phyloP scores from a whole-genome alignment of 2,888 invertebrate species.

The Syrista parreyssii region DNA sequence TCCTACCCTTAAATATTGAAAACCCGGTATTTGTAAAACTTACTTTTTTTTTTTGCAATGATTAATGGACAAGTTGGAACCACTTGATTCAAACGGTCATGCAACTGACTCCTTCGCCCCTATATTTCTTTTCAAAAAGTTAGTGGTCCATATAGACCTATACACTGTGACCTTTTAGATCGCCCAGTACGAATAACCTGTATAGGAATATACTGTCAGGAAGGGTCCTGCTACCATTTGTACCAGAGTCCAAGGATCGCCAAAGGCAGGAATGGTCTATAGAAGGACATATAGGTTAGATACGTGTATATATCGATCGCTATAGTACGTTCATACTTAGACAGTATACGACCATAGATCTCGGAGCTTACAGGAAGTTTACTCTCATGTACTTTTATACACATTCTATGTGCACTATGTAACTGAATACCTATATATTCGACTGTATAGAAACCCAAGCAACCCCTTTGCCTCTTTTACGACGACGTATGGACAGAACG shows the following conservation, averaged over 20 bases:
- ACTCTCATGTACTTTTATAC: conserved; percentile 5
- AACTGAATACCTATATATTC: background rate
- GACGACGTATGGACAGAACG: conserved; percentile 15
- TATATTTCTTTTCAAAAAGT: background rate
- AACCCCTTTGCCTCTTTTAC: conserved; percentile 7
- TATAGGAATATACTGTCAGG: background rate
- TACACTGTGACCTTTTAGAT: background rate
- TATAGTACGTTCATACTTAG: background rate
- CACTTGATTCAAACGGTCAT: no score
- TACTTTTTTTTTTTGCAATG: no score
- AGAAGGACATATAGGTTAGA: conserved; percentile 2
- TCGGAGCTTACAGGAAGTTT: conserved; percentile 19
- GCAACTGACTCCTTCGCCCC: no score
- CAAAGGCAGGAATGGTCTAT: conserved; percentile 19
- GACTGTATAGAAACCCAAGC: background rate
- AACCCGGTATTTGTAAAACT: no score
- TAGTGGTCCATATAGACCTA: background rate
- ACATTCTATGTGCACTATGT: background rate
- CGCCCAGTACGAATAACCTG: background rate
- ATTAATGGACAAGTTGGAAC: no score
- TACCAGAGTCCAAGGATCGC: conserved; percentile 13
- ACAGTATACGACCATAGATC: conserved; percentile 8
- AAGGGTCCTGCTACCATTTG: background rate
- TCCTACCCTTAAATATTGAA: background rate
- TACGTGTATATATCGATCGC: background rate